Conservation (phyloP, 2,113 vertebrate genomes). For the Ranitomeya variabilis region DNA sequence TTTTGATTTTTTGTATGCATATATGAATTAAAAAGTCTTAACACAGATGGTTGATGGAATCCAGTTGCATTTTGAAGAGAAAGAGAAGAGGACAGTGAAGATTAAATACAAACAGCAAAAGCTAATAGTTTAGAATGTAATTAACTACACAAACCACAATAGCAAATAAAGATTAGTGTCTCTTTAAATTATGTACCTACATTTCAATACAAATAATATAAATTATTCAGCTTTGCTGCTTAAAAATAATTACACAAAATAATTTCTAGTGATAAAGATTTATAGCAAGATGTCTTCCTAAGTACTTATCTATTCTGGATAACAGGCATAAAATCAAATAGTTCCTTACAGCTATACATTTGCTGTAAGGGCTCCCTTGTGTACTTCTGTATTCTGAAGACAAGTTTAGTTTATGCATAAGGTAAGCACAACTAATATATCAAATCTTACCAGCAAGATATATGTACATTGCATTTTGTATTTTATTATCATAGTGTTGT, state of each 20-base stretch:
- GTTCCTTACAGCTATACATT: slow-evolving; percentile 43
- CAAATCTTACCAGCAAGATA: slow-evolving; percentile 48
- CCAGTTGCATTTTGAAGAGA: neutral
- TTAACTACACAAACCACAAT: neutral
- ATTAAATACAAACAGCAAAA: neutral
- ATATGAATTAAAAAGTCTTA: neutral
- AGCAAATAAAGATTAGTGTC: neutral
- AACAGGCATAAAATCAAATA: slow-evolving; percentile 43
- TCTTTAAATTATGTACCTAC: neutral
- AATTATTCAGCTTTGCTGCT: neutral
- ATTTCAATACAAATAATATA: neutral
- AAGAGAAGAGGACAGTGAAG: neutral
- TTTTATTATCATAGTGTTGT: slow-evolving; percentile 57
- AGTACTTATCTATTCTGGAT: slow-evolving; percentile 42
- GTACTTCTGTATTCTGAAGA: slow-evolving; percentile 36
- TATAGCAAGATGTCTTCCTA: slow-evolving; percentile 29
- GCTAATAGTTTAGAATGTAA: neutral
- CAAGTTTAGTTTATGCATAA: slow-evolving; percentile 48
- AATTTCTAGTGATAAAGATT: slow-evolving; percentile 18
- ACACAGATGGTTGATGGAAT: neutral
- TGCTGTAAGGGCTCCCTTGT: slow-evolving; percentile 50
- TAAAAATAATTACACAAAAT: slow-evolving; percentile 19
- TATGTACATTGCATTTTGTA: slow-evolving; percentile 55
- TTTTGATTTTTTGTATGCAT: neutral
- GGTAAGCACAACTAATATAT: slow-evolving; percentile 51